phyloP scores from a whole-genome alignment of 1,140 invertebrate species.

The Brachionus calyciflorus region DNA sequence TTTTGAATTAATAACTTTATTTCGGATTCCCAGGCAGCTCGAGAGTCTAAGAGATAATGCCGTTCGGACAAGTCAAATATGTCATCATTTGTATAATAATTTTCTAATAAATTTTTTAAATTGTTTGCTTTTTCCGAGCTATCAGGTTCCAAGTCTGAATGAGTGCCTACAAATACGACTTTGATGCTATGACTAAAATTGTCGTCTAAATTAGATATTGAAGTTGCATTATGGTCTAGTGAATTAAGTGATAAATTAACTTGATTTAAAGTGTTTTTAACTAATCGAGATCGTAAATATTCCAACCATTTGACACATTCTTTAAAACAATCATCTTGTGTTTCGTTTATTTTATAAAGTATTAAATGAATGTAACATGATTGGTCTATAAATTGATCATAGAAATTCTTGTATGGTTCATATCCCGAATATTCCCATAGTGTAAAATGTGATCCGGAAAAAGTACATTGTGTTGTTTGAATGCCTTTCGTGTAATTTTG shows the following conservation, averaged over 20 bases:
- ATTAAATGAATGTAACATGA: slow-evolving; percentile 70
- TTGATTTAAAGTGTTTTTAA: slow-evolving; percentile 64
- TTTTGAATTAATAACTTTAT: slow-evolving; percentile 65
- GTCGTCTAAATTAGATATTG: slow-evolving; percentile 59
- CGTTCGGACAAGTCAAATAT: slow-evolving; percentile 64
- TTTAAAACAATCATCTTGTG: slow-evolving; percentile 70
- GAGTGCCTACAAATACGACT: slow-evolving; percentile 64
- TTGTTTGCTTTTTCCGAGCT: slow-evolving; percentile 62
- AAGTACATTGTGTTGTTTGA: slow-evolving; percentile 66
- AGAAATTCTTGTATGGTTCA: slow-evolving; percentile 72
- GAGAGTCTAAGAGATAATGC: slow-evolving; percentile 67
- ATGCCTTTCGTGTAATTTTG: slow-evolving; percentile 70
- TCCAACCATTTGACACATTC: slow-evolving; percentile 77
- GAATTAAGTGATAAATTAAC: background rate
- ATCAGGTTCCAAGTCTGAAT: slow-evolving; percentile 47
- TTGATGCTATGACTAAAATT: slow-evolving; percentile 61
- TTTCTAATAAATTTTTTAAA: slow-evolving; percentile 62
- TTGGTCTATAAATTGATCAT: slow-evolving; percentile 74
- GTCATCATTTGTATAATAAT: slow-evolving; percentile 62
- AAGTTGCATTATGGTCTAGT: slow-evolving; percentile 54
- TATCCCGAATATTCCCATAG: slow-evolving; percentile 28
- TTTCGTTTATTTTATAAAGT: slow-evolving; percentile 72
- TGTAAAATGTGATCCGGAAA: slow-evolving; percentile 55
- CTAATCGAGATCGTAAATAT: slow-evolving; percentile 73
- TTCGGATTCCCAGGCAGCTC: slow-evolving; percentile 64